These are phyloP conservation scores for Bos indicus DNA, from an alignment of 2,113 vertebrate genomes.

Conservation along the genomic window DNA sequence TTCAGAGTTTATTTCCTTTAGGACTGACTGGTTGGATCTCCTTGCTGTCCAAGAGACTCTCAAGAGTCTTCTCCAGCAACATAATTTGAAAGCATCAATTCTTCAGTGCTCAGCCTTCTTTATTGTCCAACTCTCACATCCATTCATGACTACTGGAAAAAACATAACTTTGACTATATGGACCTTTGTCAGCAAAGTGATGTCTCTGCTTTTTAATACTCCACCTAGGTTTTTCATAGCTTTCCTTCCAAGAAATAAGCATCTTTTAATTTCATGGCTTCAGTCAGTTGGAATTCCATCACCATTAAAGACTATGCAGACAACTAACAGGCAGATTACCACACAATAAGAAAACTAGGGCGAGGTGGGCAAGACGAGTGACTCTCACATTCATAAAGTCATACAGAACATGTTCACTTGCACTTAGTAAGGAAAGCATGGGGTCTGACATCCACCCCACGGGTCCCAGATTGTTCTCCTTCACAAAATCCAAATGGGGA, in stretches of 20 bases:
- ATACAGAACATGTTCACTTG: background rate
- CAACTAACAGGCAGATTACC: background rate
- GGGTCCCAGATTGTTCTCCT: background rate
- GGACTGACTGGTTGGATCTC: background rate
- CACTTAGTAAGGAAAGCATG: background rate
- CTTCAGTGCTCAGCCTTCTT: background rate
- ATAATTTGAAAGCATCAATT: background rate
- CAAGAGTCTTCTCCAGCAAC: background rate
- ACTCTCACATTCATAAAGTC: background rate
- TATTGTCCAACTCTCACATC: background rate
- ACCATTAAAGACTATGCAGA: background rate
- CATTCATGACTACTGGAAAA: background rate
- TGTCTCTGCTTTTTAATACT: background rate
- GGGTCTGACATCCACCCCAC: background rate
- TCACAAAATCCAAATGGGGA: background rate
- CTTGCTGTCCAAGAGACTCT: background rate
- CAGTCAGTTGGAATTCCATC: background rate
- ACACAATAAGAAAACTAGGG: background rate
- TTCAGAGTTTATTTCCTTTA: background rate
- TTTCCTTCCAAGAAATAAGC: background rate
- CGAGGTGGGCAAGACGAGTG: background rate
- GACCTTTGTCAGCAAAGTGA: background rate
- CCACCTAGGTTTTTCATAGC: background rate
- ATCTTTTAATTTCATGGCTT: background rate
- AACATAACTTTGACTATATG: background rate